Evolutionary conservation across 2,888 invertebrate genomes (phyloP), one percentile per base, ranked within the genome.

Genomic region (Eucera pruinosa): DNA sequence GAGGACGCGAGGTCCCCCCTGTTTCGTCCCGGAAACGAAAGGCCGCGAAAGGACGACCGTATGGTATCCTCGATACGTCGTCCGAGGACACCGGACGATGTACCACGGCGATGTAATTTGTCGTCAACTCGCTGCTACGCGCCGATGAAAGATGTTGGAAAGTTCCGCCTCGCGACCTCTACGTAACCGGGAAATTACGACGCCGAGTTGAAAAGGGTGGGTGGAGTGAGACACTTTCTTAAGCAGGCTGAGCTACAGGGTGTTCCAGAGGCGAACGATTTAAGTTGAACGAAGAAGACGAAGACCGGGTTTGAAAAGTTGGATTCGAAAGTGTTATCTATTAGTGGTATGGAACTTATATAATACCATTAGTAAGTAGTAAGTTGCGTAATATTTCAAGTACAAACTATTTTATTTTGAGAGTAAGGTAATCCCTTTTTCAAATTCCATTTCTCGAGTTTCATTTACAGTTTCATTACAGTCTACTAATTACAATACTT

Each of bases 121-220:
- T 83, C 82, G 71, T 80, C 83, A 74, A 25, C 72, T 65, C 65
- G 72, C 72, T 18, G 69, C 76, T 82, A 81, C 70, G 57, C 58
- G 54, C 58, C 58, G 57, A 80, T 77, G 83, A 83, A 67, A 77
- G 77, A 80, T 69, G 64, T 58, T 83, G 74, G 81, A 81, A 81
- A 81, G 81, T 83, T 62, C 48, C 23, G 20, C n/a, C 57, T 50
- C 43, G 55, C 48, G 66, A 66, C 58, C 66, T 60, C 54, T 60
- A 36, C 75, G 74, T 72, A 73, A 67, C 47, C 25, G 76, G 76
- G 76, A 58, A 76, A 76, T 76, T 75, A 76, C 66, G 75, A 74
- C 15, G 27, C 70, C 45, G 15, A 7, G 9, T 5, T 2, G 52
- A 11, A 25, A 18, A 18, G 18, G 64, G 55, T 55, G 15, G 54